Conservation (phyloP, 2,888 invertebrate genomes). For the Lathronympha strigana region DNA sequence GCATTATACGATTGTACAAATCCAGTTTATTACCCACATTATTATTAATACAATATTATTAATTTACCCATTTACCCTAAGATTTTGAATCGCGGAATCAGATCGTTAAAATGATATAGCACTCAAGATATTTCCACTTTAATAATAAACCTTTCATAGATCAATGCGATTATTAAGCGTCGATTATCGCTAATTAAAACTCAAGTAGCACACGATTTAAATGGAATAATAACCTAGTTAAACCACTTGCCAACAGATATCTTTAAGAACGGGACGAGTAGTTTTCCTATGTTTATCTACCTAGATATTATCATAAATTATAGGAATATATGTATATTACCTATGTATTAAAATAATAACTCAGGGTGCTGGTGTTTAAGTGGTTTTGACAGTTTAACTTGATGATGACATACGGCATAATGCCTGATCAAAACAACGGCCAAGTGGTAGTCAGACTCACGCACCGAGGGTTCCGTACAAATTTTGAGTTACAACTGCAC, state of each 20-base stretch:
- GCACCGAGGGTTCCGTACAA: too few species aligned
- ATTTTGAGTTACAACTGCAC: too few species aligned
- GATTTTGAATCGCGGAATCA: slow-evolving; percentile 33
- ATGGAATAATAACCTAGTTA: slow-evolving; percentile 80
- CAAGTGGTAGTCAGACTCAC: too few species aligned
- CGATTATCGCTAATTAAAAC: slow-evolving; percentile 79
- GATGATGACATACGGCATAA: not conserved
- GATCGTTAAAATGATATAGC: slow-evolving; percentile 48
- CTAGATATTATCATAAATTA: not conserved
- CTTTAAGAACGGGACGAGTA: slow-evolving; percentile 44
- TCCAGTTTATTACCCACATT: slow-evolving; percentile 16
- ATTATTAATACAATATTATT: slow-evolving; percentile 35
- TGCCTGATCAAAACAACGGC: too few species aligned
- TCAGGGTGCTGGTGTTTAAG: not conserved
- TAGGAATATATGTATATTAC: not conserved
- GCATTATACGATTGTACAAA: slow-evolving; percentile 10
- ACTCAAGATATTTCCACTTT: slow-evolving; percentile 68
- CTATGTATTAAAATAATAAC: not conserved
- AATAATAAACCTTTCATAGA: slow-evolving; percentile 66
- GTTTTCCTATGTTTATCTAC: slow-evolving; percentile 28
- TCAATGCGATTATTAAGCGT: slow-evolving; percentile 66
- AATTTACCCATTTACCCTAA: slow-evolving; percentile 31
- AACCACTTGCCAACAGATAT: slow-evolving; percentile 68
- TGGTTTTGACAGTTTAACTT: not conserved
- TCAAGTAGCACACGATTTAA: slow-evolving; percentile 72